phyloP scores from a whole-genome alignment of 2,888 invertebrate species.

The Protonemura montana region DNA sequence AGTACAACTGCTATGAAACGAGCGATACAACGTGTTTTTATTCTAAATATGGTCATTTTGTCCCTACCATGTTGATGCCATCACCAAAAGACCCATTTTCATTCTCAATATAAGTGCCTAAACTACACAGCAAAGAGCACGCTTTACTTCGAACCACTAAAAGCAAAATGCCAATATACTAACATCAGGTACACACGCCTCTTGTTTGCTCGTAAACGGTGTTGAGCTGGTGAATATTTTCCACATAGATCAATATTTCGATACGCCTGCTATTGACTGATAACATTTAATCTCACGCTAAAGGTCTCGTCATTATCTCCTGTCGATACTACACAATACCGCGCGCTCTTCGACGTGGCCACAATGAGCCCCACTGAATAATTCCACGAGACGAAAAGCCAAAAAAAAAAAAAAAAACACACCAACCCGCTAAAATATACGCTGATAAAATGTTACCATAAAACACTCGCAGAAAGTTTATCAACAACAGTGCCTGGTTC shows the following conservation, averaged over 20 bases:
- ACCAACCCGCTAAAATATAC: neutral
- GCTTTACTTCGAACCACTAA: neutral
- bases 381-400: neutral
- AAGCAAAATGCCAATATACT: slow-evolving; percentile 4
- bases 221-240: neutral
- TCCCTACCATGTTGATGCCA: neutral
- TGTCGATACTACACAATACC: neutral
- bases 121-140: neutral
- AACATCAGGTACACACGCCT: neutral
- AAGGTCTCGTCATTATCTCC: slow-evolving; percentile 24
- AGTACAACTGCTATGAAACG: neutral
- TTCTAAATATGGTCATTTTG: neutral
- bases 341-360: neutral
- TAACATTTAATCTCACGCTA: slow-evolving; percentile 26
- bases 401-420: neutral
- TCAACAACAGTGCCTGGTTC: neutral
- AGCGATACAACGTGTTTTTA: neutral
- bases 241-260: slow-evolving; percentile 9
- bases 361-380: neutral
- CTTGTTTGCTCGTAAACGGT: neutral
- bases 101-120: neutral
- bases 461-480: neutral
- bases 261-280: slow-evolving; percentile 33
- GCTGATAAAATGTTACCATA: neutral
- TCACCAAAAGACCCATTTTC: neutral